Evolutionary conservation across 2,113 vertebrate genomes (phyloP), one percentile per base, ranked within the genome.

Genomic region (Ictalurus punctatus): DNA sequence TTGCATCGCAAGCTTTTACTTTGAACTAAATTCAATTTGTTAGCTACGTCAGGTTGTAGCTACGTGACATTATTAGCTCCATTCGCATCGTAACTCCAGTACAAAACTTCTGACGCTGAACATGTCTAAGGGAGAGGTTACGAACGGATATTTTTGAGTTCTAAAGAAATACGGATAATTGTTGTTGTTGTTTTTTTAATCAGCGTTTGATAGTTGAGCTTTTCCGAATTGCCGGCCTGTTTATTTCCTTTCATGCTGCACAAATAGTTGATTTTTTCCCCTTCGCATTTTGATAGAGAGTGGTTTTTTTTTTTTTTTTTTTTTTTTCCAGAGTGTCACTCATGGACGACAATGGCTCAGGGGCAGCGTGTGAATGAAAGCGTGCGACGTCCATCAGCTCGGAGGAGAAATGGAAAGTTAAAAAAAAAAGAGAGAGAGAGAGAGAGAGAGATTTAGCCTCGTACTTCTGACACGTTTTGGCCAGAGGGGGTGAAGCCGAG

Each of bases 361-460:
- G 82, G 76, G 88, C 76, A 69, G 78, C 14, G 14, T 87, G 65
- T 76, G 71, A 83, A 83, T 83, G 65, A 78, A 56, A 78, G 83
- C 65, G 89, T 61, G 71, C 34, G 82, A 82, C 30, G 73, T 56
- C 79, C 82, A 52, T 91, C 84, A 86, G 87, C 58, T 27, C 71
- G 0, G 40, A 89, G 83, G 92, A 90, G 87, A 23, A 79, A 91
- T 83, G 83, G 87, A 86, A 83, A 86, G 7, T 67, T 59, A 85
- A 83, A 85, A 58, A 21, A 40, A 54, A 56, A 6, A 56, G 9
- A 86, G 44, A 83, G 5, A 83, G 81, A 48, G 16, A 83, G 44
- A 83, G 81, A 44, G 16, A 30, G 40, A 56, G 14, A 56, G 14
- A 86, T 84, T 58, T 37, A 61, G 71, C 63, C 84, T 85, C 56